A percentile compares a stretch with the other conserved stretches of the same genome.
These are phyloP conservation scores for Physella acuta DNA, from an alignment of 1,140 invertebrate species.

Conservation along the genomic window DNA sequence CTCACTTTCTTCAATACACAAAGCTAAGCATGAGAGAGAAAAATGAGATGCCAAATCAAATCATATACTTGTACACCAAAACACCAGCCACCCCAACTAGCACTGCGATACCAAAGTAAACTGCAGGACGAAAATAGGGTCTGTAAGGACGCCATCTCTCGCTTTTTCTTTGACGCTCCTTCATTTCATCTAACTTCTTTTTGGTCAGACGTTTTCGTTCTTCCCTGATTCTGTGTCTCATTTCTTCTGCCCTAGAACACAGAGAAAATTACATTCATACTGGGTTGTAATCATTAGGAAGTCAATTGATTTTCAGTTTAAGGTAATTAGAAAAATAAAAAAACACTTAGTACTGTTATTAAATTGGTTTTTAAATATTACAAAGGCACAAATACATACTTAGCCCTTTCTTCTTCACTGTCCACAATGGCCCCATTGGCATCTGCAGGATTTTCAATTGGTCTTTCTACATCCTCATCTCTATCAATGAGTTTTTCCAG, in stretches of 20 bases:
- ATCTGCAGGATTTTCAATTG: not conserved
- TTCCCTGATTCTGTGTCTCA: conserved; percentile 51
- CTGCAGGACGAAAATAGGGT: conserved; percentile 34
- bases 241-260: conserved; percentile 8
- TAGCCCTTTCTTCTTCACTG: not conserved
- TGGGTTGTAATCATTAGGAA: not conserved
- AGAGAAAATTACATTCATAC: not conserved
- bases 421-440: not conserved
- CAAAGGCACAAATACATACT: not conserved
- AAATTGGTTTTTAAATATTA: not conserved
- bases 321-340: not conserved
- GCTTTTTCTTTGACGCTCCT: conserved; percentile 51
- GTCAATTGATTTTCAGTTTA: not conserved
- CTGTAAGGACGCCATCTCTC: conserved; percentile 42
- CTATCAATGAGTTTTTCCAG: not conserved
- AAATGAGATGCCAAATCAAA: not conserved
- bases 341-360: not conserved
- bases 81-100: conserved; percentile 32
- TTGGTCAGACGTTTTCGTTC: conserved; percentile 53
- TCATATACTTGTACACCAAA: conserved; percentile 11
- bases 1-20: not conserved
- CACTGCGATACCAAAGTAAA: conserved; percentile 33
- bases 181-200: conserved; percentile 55
- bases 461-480: not conserved
- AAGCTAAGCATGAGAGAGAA: not conserved